phyloP scores from a whole-genome alignment of 2,888 invertebrate species.

The Odontocolon sp. region DNA sequence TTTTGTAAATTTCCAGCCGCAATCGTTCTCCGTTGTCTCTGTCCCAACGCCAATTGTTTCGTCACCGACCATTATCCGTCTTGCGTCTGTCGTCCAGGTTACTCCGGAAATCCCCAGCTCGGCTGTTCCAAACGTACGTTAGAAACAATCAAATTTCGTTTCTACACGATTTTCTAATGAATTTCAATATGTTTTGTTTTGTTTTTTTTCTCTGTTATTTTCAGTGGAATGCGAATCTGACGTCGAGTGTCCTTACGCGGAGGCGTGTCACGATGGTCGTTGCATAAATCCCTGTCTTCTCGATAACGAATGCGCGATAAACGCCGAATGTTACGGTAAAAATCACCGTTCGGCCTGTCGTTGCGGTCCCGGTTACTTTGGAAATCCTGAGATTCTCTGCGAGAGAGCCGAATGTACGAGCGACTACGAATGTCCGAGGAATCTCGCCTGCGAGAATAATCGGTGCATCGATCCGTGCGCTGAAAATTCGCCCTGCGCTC shows the following conservation, averaged over 20 bases:
- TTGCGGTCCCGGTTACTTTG: constrained; percentile 89
- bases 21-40: constrained; percentile 87
- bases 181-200: constrained; percentile 31
- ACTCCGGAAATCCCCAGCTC: constrained; percentile 92
- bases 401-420: constrained; percentile 90
- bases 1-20: no score
- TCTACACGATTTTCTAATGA: no score
- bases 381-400: constrained; percentile 91
- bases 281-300: constrained; percentile 91
- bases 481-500: constrained; percentile 88
- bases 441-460: constrained; percentile 87
- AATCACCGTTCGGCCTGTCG: constrained; percentile 91
- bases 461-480: constrained; percentile 91
- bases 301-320: constrained; percentile 91
- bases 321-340: constrained; percentile 91
- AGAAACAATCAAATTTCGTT: no score
- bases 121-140: constrained; percentile 86
- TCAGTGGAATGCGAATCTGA: constrained; percentile 92
- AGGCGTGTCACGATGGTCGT: constrained; percentile 91
- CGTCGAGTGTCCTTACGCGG: constrained; percentile 89
- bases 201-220: no score
- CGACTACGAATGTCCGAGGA: constrained; percentile 89
- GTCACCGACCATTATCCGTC: constrained; percentile 93
- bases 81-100: constrained; percentile 91
- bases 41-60: constrained; percentile 90